These are phyloP conservation scores for Lepidurus arcticus DNA, from an alignment of 1,140 invertebrate species.

Conservation along the genomic window DNA sequence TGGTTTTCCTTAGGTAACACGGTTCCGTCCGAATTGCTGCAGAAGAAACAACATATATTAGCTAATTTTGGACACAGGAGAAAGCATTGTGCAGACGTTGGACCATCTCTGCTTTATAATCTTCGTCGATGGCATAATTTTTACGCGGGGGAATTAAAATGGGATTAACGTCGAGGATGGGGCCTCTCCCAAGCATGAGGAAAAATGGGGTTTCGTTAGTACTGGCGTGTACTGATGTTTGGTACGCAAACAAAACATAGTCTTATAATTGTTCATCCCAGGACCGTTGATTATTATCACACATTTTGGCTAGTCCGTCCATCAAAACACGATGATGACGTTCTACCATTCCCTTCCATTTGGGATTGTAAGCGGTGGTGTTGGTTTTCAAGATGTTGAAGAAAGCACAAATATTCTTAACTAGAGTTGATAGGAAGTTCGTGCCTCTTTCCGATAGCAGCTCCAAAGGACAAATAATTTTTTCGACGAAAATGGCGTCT, in stretches of 20 bases:
- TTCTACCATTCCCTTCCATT: too few relatives aligned
- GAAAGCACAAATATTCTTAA: too few relatives aligned
- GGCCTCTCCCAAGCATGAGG: background rate
- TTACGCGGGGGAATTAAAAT: background rate
- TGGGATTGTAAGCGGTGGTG: too few relatives aligned
- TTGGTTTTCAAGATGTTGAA: too few relatives aligned
- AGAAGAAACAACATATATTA: constrained; percentile 68
- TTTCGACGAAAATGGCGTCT: constrained; percentile 46
- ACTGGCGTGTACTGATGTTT: background rate
- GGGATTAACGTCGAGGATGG: background rate
- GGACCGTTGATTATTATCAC: background rate
- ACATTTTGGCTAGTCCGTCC: background rate
- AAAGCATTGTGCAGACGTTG: background rate
- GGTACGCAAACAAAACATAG: background rate
- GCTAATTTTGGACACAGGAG: background rate
- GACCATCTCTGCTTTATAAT: background rate
- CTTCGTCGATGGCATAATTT: background rate
- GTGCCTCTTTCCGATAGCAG: too few relatives aligned
- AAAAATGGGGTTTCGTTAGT: constrained; percentile 16
- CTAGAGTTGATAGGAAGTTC: too few relatives aligned
- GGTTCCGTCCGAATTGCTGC: constrained; percentile 44
- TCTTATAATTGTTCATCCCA: constrained; percentile 8
- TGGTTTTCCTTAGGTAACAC: constrained; percentile 56
- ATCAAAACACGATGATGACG: background rate
- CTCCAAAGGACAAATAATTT: constrained; percentile 40